Evolutionary conservation across 2,797 vertebrate genomes (phyloP).

Genomic region (Acanthiza pusilla): DNA sequence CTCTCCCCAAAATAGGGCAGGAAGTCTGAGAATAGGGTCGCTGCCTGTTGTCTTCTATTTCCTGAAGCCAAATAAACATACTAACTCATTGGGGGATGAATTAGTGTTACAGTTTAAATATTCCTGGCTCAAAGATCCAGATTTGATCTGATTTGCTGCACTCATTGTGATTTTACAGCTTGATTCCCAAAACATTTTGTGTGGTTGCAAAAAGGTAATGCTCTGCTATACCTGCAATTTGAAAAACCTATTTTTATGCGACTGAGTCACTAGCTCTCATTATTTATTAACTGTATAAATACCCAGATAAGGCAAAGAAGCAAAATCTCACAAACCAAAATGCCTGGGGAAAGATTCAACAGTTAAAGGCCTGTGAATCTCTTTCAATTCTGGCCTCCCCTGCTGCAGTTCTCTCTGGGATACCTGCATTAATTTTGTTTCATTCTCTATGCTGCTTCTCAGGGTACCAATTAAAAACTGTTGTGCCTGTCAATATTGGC

Average conservation of each 20-base stretch:
- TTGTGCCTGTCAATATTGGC: not conserved
- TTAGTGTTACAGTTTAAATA: not conserved
- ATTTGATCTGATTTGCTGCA: not conserved
- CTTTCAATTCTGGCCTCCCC: not conserved
- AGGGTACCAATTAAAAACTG: not conserved
- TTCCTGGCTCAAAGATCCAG: not conserved
- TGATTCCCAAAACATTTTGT: not conserved
- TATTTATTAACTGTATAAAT: not conserved
- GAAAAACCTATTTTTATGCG: not conserved
- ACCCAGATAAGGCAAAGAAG: not conserved
- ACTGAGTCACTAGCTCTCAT: not conserved
- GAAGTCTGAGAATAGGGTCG: not conserved
- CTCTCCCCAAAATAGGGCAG: not conserved
- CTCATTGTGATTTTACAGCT: not conserved
- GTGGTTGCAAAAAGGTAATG: not conserved
- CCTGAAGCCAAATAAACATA: not conserved
- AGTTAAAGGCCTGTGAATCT: not conserved
- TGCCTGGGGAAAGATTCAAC: not conserved
- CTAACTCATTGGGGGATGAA: not conserved
- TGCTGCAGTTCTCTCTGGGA: not conserved
- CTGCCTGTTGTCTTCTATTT: not conserved
- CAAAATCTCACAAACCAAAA: not conserved
- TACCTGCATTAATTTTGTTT: not conserved
- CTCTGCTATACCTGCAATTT: not conserved
- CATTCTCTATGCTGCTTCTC: not conserved